phyloP scores from a whole-genome alignment of 2,113 vertebrate genomes.

The Abramis brama region DNA sequence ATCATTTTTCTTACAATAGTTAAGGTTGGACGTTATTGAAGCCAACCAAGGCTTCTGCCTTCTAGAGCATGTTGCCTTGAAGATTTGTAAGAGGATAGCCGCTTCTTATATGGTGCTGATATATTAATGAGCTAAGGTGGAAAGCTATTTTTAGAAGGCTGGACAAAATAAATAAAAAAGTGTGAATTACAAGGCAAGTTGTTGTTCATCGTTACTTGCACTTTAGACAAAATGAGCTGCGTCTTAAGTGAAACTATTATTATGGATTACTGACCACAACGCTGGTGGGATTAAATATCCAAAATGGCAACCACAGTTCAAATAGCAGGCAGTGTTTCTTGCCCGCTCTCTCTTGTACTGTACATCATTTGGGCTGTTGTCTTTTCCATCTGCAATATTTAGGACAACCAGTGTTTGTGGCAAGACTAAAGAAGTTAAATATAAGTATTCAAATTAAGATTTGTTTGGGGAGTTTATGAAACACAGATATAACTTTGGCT shows the following conservation, averaged over 20 bases:
- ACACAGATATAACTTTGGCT: not conserved
- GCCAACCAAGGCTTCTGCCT: not conserved
- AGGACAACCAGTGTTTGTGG: not conserved
- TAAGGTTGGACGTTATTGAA: slow-evolving; percentile 39
- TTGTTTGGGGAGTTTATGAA: not conserved
- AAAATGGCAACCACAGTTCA: slow-evolving; percentile 38
- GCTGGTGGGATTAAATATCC: slow-evolving; percentile 18
- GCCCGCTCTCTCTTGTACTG: slow-evolving; percentile 21
- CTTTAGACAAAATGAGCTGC: slow-evolving; percentile 49
- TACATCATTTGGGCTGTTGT: slow-evolving; percentile 18
- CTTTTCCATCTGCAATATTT: slow-evolving; percentile 37
- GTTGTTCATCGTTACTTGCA: slow-evolving; percentile 59
- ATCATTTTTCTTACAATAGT: slow-evolving; percentile 25
- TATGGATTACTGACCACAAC: slow-evolving; percentile 32
- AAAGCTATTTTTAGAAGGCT: slow-evolving; percentile 62
- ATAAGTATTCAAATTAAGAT: not conserved
- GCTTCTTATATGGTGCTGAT: slow-evolving; percentile 61
- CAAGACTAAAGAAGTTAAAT: not conserved
- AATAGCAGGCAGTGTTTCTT: slow-evolving; percentile 39
- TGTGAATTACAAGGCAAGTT: slow-evolving; percentile 55
- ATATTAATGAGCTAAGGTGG: slow-evolving; percentile 70
- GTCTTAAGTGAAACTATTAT: slow-evolving; percentile 37
- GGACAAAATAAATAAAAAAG: slow-evolving; percentile 60
- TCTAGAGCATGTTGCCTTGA: slow-evolving; percentile 61
- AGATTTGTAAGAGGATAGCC: slow-evolving; percentile 73